These are phyloP conservation scores for Anthopleura sola DNA, from an alignment of 64 coral and sea anemone genomes.

Conservation along the genomic window DNA sequence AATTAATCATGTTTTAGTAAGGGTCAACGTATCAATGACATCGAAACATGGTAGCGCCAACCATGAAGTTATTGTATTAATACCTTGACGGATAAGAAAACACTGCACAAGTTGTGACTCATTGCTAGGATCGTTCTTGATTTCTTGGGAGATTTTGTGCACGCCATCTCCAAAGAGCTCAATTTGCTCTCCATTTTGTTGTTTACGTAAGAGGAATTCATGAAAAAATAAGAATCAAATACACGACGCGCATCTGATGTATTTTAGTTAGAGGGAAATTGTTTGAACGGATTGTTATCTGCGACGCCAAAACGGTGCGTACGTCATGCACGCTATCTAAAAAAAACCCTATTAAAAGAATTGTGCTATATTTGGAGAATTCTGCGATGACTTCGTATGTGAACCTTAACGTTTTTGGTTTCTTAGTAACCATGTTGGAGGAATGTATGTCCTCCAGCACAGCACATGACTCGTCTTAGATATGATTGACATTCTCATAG, in stretches of 20 bases:
- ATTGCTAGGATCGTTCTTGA: background rate
- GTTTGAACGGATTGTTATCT: background rate
- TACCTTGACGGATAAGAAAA: background rate
- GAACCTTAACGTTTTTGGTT: background rate
- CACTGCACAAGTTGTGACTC: background rate
- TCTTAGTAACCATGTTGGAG: background rate
- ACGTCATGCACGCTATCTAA: background rate
- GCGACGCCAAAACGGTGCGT: background rate
- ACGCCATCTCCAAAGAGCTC: background rate
- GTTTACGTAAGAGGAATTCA: background rate
- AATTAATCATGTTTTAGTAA: background rate
- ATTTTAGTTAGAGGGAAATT: background rate
- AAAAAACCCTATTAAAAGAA: background rate
- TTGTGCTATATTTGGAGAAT: background rate
- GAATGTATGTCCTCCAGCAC: background rate
- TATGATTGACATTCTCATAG: background rate
- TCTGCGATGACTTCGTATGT: too few species aligned
- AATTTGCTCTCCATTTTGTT: background rate
- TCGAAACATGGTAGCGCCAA: background rate
- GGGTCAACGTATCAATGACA: background rate
- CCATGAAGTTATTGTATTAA: background rate
- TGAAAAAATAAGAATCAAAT: background rate
- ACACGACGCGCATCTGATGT: background rate
- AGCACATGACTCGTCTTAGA: too few species aligned
- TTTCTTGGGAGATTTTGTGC: background rate